Percentiles rank a stretch among this genome's conserved stretches.
Conservation (phyloP, 2,113 vertebrate genomes). For the Phasianus colchicus region DNA sequence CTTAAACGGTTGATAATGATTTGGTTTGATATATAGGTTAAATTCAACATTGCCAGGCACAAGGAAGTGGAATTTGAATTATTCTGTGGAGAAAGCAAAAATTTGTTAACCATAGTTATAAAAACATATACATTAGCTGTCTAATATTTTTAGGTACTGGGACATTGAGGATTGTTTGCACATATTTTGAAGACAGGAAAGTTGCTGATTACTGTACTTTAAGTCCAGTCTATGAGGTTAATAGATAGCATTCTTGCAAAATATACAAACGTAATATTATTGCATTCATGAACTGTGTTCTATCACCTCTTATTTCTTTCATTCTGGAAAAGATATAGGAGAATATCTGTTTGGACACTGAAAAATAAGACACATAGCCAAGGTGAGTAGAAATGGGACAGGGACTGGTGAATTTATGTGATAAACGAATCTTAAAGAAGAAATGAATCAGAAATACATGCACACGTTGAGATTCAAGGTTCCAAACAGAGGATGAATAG, state of each 20-base stretch:
- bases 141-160: neutral
- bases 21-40: constrained; percentile 87
- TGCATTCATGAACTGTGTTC: neutral
- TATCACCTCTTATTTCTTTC: neutral
- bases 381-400: neutral
- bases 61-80: constrained; percentile 87
- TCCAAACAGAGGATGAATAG: neutral
- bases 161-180: neutral
- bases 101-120: neutral
- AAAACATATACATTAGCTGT: neutral
- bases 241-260: neutral
- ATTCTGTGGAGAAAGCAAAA: constrained; percentile 69
- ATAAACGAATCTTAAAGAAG: neutral
- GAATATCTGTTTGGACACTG: neutral
- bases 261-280: neutral
- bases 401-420: neutral
- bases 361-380: neutral
- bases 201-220: neutral
- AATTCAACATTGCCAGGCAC: constrained; percentile 88
- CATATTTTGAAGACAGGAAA: neutral
- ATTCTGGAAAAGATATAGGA: accelerated
- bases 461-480: neutral
- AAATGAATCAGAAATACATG: neutral
- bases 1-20: constrained; percentile 88
- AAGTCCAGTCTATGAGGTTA: neutral